Conservation (phyloP, 1,140 invertebrate species). For the Dufourea novaeangliae region DNA sequence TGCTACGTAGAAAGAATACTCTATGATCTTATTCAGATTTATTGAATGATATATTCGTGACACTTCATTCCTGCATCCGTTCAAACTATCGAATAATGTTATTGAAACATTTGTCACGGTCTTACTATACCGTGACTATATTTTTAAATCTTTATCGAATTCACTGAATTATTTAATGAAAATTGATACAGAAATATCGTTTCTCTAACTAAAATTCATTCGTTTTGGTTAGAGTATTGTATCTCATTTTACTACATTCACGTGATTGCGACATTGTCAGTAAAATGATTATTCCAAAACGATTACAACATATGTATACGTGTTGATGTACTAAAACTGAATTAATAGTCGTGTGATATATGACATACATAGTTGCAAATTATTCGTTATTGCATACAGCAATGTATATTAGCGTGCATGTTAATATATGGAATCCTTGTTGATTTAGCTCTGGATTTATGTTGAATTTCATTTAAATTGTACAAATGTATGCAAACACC, state of each 20-base stretch:
- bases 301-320: slow-evolving; percentile 1
- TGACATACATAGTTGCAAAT: slow-evolving; percentile 3
- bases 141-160: neutral
- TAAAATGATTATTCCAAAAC: slow-evolving; percentile 7
- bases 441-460: slow-evolving; percentile 34
- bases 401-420: slow-evolving; percentile 12
- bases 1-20: neutral
- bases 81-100: neutral
- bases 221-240: neutral
- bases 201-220: neutral
- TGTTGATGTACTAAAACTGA: slow-evolving; percentile 22
- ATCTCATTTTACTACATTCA: neutral
- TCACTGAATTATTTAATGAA: neutral
- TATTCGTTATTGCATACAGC: slow-evolving; percentile 18
- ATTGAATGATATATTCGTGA: slow-evolving; percentile 6
- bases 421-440: neutral
- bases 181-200: neutral
- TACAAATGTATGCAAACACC: slow-evolving; percentile 4
- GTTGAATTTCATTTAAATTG: slow-evolving; percentile 2
- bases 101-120: neutral
- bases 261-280: neutral
- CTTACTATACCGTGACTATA: neutral
- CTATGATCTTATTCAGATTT: neutral
- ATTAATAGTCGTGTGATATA: slow-evolving; percentile 21
- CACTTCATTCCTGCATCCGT: slow-evolving; percentile 18